Percentiles rank a stretch among this genome's conserved stretches.
Evolutionary conservation across 2,797 vertebrate species (phyloP).

Genomic region (Oreochromis mossambicus): DNA sequence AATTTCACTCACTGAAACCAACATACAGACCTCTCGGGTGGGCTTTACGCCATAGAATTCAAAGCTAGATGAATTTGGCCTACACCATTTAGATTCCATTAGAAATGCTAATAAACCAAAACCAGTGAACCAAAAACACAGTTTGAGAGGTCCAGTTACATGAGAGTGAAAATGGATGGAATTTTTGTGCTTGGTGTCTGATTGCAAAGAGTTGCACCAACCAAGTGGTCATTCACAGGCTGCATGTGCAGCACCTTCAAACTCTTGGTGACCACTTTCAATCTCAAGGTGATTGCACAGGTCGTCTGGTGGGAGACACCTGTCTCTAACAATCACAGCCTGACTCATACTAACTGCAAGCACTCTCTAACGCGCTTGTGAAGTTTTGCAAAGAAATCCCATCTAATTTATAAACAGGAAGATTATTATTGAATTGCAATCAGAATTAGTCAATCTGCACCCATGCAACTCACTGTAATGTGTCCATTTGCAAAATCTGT

Average conservation of each 20-base stretch:
- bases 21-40: neutral
- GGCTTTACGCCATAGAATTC: neutral
- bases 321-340: neutral
- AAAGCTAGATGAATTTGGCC: neutral
- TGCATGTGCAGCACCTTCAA: neutral
- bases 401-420: neutral
- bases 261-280: neutral
- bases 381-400: neutral
- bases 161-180: neutral
- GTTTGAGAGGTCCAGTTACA: neutral
- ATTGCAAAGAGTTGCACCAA: neutral
- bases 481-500: neutral
- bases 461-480: fast-evolving
- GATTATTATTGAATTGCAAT: neutral
- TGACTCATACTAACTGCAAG: neutral
- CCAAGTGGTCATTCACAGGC: neutral
- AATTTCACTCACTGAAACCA: neutral
- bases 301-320: neutral
- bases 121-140: neutral
- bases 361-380: neutral
- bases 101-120: neutral
- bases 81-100: neutral
- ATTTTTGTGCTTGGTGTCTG: neutral
- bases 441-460: neutral
- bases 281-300: neutral